phyloP scores from a whole-genome alignment of 2,888 invertebrate genomes.

The Trissolcus brochymenae region DNA sequence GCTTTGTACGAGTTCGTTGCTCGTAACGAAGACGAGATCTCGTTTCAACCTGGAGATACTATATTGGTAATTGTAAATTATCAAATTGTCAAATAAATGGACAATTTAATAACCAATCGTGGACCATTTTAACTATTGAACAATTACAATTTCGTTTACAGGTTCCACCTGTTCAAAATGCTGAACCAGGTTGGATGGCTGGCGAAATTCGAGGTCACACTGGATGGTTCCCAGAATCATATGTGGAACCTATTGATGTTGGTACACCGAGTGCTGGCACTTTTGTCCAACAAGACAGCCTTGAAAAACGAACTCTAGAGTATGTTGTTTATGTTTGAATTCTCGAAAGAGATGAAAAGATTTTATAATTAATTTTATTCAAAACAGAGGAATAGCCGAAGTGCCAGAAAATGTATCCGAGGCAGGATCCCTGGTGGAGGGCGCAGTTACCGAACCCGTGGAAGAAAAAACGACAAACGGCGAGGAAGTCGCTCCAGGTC shows the following conservation, averaged over 20 bases:
- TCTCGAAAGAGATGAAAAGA: background rate
- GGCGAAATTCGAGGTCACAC: slow-evolving; percentile 93
- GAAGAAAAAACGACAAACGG: slow-evolving; percentile 54
- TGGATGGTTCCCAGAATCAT: slow-evolving; percentile 98
- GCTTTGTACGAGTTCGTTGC: slow-evolving; percentile 96
- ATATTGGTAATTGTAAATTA: slow-evolving; percentile 84
- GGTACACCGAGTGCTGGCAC: slow-evolving; percentile 73
- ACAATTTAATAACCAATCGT: too few relatives aligned
- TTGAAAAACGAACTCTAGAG: slow-evolving; percentile 78
- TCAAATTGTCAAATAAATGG: too few relatives aligned
- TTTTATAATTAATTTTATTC: background rate
- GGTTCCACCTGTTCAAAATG: slow-evolving; percentile 87
- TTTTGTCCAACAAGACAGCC: slow-evolving; percentile 72
- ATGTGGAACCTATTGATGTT: slow-evolving; percentile 86
- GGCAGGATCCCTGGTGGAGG: slow-evolving; percentile 75
- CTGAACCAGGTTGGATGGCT: slow-evolving; percentile 98
- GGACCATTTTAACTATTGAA: background rate
- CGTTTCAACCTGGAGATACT: slow-evolving; percentile 94
- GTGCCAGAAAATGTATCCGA: slow-evolving; percentile 81
- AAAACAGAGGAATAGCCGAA: slow-evolving; percentile 84
- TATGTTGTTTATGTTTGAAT: slow-evolving; percentile 69
- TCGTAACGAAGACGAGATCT: slow-evolving; percentile 93
- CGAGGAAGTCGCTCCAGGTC: slow-evolving; percentile 64
- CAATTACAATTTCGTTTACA: slow-evolving; percentile 59
- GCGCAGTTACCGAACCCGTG: slow-evolving; percentile 66